Evolutionary conservation across 2,888 invertebrate genomes (phyloP).

Genomic region (Papilio protenor): DNA sequence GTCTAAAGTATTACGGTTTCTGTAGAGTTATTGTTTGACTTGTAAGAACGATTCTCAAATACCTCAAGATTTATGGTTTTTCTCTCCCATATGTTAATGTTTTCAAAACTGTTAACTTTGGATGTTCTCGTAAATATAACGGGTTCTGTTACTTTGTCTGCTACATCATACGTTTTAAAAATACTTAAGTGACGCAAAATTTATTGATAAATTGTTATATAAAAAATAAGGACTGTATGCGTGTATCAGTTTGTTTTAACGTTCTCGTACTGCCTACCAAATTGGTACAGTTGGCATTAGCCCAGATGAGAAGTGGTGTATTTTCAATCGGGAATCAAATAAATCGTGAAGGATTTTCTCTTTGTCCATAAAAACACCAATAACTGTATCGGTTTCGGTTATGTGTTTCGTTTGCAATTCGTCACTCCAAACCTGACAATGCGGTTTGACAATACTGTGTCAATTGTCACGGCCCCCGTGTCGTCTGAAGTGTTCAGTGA

Average conservation of each 20-base stretch:
- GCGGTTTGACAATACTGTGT: constrained; percentile 62
- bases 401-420: constrained; percentile 64
- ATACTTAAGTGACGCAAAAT: background rate
- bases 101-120: constrained; percentile 28
- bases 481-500: constrained; percentile 52
- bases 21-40: constrained; percentile 18
- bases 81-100: constrained; percentile 21
- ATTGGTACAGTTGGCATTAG: too few relatives aligned
- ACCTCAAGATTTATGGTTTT: constrained; percentile 27
- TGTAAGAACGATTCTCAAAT: constrained; percentile 21
- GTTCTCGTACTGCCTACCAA: background rate
- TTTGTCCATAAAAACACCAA: constrained; percentile 27
- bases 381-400: constrained; percentile 54
- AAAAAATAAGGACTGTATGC: background rate
- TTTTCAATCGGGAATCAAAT: too few relatives aligned
- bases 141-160: background rate
- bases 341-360: background rate
- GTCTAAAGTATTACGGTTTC: constrained; percentile 1
- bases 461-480: constrained; percentile 69
- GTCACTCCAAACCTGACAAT: constrained; percentile 61
- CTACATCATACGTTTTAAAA: background rate
- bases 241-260: background rate
- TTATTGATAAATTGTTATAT: background rate
- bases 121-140: constrained; percentile 8
- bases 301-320: too few relatives aligned